Conservation (phyloP, 2,113 vertebrate genomes). For the Sarotherodon lohbergeri region DNA sequence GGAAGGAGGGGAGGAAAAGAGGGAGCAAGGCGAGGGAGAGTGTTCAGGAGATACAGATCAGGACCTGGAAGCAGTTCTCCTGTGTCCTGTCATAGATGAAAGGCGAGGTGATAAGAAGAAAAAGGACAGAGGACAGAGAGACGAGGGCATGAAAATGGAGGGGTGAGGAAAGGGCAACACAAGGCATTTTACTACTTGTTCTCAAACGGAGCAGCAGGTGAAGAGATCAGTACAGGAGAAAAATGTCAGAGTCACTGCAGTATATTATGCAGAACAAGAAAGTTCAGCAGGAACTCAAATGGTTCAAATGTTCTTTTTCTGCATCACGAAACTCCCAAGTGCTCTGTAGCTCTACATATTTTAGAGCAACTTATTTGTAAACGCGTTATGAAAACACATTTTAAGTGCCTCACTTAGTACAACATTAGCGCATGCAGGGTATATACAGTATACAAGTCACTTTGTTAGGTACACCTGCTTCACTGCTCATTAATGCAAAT, state of each 20-base stretch:
- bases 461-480: background rate
- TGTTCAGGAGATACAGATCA: slow-evolving; percentile 47
- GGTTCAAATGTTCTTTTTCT: slow-evolving; percentile 15
- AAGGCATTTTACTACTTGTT: slow-evolving; percentile 15
- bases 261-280: background rate
- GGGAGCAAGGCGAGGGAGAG: background rate
- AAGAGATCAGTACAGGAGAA: slow-evolving; percentile 1
- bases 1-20: background rate
- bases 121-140: slow-evolving; percentile 28
- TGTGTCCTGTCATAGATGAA: slow-evolving; percentile 55
- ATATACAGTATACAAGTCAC: background rate
- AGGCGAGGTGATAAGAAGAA: slow-evolving; percentile 36
- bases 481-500: background rate
- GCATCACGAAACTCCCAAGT: background rate
- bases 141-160: slow-evolving; percentile 12
- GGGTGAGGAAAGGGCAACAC: slow-evolving; percentile 21
- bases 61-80: slow-evolving; percentile 56
- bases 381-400: background rate
- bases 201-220: slow-evolving; percentile 11
- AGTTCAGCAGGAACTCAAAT: background rate
- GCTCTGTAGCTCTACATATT: background rate
- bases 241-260: slow-evolving; percentile 34
- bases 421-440: background rate
- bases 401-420: background rate
- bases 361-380: background rate